Evolutionary conservation across 2,797 vertebrate genomes (phyloP).

Genomic region (Monodelphis domestica): DNA sequence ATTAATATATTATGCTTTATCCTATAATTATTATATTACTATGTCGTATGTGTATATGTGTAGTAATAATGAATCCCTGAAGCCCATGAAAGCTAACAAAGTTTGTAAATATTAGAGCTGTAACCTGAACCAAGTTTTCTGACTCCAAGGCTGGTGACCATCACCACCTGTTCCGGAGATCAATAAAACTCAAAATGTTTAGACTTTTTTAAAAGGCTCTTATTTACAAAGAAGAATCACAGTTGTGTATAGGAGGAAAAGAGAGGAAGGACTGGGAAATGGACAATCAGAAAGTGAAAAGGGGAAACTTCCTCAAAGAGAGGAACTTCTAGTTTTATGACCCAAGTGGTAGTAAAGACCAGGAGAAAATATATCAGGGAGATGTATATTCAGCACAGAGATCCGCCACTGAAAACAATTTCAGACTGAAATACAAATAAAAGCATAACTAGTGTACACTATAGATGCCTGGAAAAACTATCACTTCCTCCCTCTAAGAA

Average conservation of each 20-base stretch:
- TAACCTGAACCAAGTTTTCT: neutral
- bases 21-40: neutral
- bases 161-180: neutral
- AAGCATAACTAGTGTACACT: neutral
- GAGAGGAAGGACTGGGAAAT: neutral
- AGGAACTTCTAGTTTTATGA: neutral
- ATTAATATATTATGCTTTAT: neutral
- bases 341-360: neutral
- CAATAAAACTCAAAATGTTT: neutral
- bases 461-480: neutral
- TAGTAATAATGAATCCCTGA: neutral
- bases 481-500: neutral
- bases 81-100: neutral
- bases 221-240: neutral
- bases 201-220: conserved; percentile 7
- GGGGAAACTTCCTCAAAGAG: neutral
- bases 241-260: neutral
- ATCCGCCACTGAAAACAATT: neutral
- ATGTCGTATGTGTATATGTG: neutral
- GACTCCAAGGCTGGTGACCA: neutral
- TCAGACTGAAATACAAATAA: neutral
- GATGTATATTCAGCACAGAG: neutral
- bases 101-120: neutral
- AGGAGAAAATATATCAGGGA: neutral
- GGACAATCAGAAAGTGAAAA: neutral